Evolutionary conservation across 2,888 invertebrate species (phyloP), one percentile per base, ranked within the genome.

Genomic region (Ormyrus labotus): DNA sequence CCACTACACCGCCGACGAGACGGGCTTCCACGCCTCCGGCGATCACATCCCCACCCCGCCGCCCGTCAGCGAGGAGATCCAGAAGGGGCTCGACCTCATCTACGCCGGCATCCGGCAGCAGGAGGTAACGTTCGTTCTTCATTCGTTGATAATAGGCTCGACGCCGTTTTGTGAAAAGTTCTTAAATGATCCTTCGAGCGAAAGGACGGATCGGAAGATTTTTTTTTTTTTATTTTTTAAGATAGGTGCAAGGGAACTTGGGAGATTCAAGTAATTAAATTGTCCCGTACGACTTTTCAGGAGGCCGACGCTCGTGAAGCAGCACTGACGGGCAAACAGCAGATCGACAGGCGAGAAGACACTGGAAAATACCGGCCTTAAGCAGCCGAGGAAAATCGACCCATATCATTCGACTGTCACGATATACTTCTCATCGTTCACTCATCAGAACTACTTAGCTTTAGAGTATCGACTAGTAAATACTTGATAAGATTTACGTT

Each of bases 1-100:
- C 7, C 94, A 94, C 86, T 96, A 96, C 90, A 95, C 95, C 19
- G 96, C 96, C 85, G 96, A 96, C 87, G 96, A 96, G 90, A 94
- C 93, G 86, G 96, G 96, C 68, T 96, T 96, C 93, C 94, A 95
- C 84, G 95, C 96, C 71, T 92, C 93, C 84, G 96, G 96, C 0
- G 96, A 95, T 90, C 96, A 96, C 89, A 94, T 96, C 87, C 96
- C 96, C 83, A 96, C 96, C 71, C 95, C 96, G 82, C 96, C 96
- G 11, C 96, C 96, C 82, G 95, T 96, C 48, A 96, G 96, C 74
- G 93, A 95, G 83, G 96, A 96, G 92, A 96, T 96, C 87, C 96
- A 96, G 91, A 96, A 96, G 90, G 96, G 96, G 75, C 92, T 97
- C 82, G 96, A 96, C 90, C 94, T 96, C 88, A 97, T 97, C 91